A percentile compares a stretch with the other conserved stretches of the same genome.
Evolutionary conservation across 2,113 vertebrate genomes (phyloP).

Genomic region (Thoracochromis brauschi): DNA sequence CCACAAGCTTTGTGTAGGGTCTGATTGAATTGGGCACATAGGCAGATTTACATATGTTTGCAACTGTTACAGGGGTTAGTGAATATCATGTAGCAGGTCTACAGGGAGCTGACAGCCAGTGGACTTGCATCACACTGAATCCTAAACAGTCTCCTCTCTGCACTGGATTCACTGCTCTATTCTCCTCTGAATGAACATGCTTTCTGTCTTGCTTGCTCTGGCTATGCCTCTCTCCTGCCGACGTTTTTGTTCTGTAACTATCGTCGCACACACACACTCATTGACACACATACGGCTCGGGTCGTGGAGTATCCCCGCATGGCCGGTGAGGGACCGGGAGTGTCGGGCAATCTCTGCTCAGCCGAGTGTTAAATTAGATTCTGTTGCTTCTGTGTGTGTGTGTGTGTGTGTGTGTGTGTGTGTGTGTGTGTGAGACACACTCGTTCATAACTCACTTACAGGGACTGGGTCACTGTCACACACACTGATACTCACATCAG

Average conservation of each 20-base stretch:
- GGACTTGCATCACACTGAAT: slow-evolving; percentile 53
- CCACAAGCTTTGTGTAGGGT: slow-evolving; percentile 54
- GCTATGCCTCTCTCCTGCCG: neutral
- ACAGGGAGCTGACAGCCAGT: slow-evolving; percentile 57
- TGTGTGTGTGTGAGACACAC: neutral
- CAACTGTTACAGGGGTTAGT: slow-evolving; percentile 73
- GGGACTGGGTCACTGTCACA: slow-evolving; percentile 43
- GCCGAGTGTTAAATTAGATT: slow-evolving; percentile 74
- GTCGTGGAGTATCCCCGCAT: slow-evolving; percentile 35
- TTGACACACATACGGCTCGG: slow-evolving; percentile 1
- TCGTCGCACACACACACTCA: neutral
- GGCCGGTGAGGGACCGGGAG: slow-evolving; percentile 45
- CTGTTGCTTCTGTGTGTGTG: neutral
- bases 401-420: neutral
- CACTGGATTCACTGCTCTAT: neutral
- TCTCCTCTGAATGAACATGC: neutral
- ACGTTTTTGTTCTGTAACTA: slow-evolving; percentile 24
- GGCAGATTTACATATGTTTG: slow-evolving; percentile 75
- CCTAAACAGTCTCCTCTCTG: slow-evolving; percentile 49
- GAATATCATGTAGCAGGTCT: slow-evolving; percentile 73
- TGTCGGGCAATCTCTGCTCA: slow-evolving; percentile 70
- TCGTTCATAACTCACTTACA: slow-evolving; percentile 20
- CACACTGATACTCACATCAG: slow-evolving; percentile 5
- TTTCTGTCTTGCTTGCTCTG: neutral
- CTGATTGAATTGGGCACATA: slow-evolving; percentile 66